phyloP scores from a whole-genome alignment of 2,113 vertebrate genomes.

The Spermophilus dauricus region DNA sequence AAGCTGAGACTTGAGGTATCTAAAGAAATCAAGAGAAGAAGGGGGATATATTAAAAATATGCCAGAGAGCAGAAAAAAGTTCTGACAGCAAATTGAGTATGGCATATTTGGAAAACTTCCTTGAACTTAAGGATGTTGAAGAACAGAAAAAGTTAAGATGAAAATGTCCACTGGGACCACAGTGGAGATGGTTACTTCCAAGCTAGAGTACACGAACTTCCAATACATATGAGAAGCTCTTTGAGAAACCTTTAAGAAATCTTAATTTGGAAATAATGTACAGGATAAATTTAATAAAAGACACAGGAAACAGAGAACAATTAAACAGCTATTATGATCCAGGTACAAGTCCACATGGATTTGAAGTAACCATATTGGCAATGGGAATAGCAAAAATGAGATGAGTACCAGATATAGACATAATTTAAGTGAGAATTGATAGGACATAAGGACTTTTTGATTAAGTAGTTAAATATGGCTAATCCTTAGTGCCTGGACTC shows the following conservation, averaged over 20 bases:
- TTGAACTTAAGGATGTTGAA: not conserved
- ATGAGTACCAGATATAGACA: not conserved
- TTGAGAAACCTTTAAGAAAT: not conserved
- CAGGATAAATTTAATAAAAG: not conserved
- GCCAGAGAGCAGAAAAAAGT: not conserved
- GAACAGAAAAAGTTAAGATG: not conserved
- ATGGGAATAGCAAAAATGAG: not conserved
- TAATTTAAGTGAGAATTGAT: not conserved
- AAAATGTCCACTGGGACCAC: not conserved
- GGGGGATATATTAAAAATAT: not conserved
- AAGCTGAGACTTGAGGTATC: not conserved
- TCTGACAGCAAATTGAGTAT: not conserved
- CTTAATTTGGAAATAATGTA: not conserved
- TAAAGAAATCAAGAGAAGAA: conserved; percentile 24
- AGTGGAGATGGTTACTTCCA: not conserved
- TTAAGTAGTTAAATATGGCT: not conserved
- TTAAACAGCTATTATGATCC: not conserved
- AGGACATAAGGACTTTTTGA: not conserved
- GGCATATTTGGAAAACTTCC: not conserved
- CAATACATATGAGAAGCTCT: not conserved
- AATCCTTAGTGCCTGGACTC: not conserved
- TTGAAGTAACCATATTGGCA: not conserved
- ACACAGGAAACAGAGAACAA: not conserved
- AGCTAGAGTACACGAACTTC: not conserved
- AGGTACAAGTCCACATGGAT: not conserved